Base-by-base conservation (phyloP, 2,113 vertebrate genomes). In the Emberiza fucata region DNA sequence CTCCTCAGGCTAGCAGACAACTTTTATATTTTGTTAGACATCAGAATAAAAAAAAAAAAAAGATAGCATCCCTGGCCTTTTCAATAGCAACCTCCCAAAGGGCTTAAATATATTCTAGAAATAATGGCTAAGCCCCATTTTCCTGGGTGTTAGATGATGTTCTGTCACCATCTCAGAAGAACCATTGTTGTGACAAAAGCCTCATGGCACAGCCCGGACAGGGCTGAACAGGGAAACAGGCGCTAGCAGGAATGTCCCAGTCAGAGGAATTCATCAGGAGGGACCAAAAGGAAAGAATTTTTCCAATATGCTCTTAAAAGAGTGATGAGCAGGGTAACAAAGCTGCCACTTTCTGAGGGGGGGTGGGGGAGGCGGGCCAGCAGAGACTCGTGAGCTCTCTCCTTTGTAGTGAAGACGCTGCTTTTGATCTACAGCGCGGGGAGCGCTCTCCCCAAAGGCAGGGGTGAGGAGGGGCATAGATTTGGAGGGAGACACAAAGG, bases 11-110 rank as follows among this genome's bases (percentile, higher is more conserved):
- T 50, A 44, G 61, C 50, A 87, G 90, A 78, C 23, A 47, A 84
- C 47, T 92, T 92, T 90, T 87, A 77, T 93, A 90, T 94, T 93
- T 95, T 82, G 84, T 86, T 87, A 97, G 88, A 66, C 77, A 90
- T 83, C 83, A 77, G 81, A 93, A 96, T 82, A 23, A 89, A 78
- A 31, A 87, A 80, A 95, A 95, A 54, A 64, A 0, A 88, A 93
- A 95, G 94, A 89, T 85, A 83, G 72, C 54, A 71, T 89, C 92
- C 70, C 53, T 59, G 42, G 94, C 64, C 88, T 96, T 97, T 95
- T 97, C 96, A 96, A 97, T 96, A 95, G 97, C 88, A 86, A 78
- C 53, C 44, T 97, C 96, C 96, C 97, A 94, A 93, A 94, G 96
- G 95, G 54, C 72, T 94, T 94, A 79, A 95, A 86, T 94, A 92